Base-by-base conservation (phyloP, 2,797 vertebrate genomes). In the Gymnopithys bicolor region DNA sequence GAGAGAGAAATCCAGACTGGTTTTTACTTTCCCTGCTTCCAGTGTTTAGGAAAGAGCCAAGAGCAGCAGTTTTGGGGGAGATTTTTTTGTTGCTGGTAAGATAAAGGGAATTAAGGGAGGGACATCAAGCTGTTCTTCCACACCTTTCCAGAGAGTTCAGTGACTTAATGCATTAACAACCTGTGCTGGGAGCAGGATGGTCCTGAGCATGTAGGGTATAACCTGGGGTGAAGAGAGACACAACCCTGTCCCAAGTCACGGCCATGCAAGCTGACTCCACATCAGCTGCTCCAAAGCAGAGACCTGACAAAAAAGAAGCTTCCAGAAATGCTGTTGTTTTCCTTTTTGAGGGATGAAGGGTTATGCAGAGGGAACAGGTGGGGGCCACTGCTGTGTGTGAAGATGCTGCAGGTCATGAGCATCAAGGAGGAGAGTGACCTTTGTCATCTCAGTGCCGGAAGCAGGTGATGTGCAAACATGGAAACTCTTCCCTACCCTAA, bases 81-180 rank as follows among this genome's bases (percentile, higher is more conserved):
- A 4, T 6, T 25, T 33, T n/a, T 28, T 32, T 33, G 7, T 48
- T 46, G 21, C 46, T 55, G 16, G 5, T 16, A 15, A 28, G 48
- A 25, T n/a, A 33, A 46, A 62, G 8, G 32, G 33, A 39, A 7
- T 33, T 15, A 15, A 27, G 23, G 13, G 4, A 66, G 9, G 37
- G 69, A 32, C 32, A 51, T 21, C 32, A 33, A 23, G 45, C 37
- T 4, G 35, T 30, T 30, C 17, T 53, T 33, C 17, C 16, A 22
- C 3, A n/a, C 3, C 19, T 35, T 67, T 69, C 28, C 4, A 46
- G 28, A 18, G 30, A 48, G n/a, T 19, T 56, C 41, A 32, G 28
- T 35, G 37, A 19, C 14, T 39, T 17, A 4, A 55, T 7, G 13
- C 3, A 4, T 11, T 15, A 48, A 25, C 0, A 0, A 19, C 24